These are phyloP conservation scores for Chorisops tibialis DNA, from an alignment of 2,888 invertebrate genomes.

Conservation along the genomic window DNA sequence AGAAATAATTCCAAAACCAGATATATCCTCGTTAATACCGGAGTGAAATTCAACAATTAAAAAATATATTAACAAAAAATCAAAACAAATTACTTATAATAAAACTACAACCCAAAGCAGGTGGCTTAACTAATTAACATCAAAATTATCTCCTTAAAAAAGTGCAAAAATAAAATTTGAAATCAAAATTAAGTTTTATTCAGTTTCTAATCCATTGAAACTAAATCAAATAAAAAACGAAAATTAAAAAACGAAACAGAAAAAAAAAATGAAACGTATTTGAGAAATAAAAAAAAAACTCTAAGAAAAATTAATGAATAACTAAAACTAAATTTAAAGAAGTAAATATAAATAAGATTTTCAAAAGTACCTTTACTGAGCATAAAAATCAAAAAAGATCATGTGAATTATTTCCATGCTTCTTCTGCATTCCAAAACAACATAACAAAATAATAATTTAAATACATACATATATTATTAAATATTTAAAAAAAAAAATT, in stretches of 20 bases:
- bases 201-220: no score
- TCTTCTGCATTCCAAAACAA: slow-evolving; percentile 25
- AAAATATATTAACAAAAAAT: no score
- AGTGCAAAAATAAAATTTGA: not conserved
- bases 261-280: slow-evolving; percentile 14
- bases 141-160: not conserved
- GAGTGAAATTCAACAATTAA: no score
- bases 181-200: not conserved
- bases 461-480: not conserved
- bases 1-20: no score
- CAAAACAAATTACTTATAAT: no score
- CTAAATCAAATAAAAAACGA: no score
- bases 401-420: slow-evolving; percentile 24
- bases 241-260: not conserved
- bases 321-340: not conserved
- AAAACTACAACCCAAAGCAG: no score
- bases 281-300: not conserved
- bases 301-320: not conserved
- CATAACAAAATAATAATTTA: slow-evolving; percentile 6
- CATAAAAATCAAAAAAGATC: slow-evolving; percentile 32
- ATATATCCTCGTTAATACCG: no score
- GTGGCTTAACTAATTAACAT: not conserved
- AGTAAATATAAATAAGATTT: slow-evolving; percentile 15
- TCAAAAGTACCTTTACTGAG: slow-evolving; percentile 34
- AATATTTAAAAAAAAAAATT: slow-evolving; percentile 13